Percentiles rank a stretch among this genome's conserved stretches.
These are phyloP conservation scores for Dasyornis broadbenti DNA, from an alignment of 2,113 vertebrate species.

Conservation along the genomic window DNA sequence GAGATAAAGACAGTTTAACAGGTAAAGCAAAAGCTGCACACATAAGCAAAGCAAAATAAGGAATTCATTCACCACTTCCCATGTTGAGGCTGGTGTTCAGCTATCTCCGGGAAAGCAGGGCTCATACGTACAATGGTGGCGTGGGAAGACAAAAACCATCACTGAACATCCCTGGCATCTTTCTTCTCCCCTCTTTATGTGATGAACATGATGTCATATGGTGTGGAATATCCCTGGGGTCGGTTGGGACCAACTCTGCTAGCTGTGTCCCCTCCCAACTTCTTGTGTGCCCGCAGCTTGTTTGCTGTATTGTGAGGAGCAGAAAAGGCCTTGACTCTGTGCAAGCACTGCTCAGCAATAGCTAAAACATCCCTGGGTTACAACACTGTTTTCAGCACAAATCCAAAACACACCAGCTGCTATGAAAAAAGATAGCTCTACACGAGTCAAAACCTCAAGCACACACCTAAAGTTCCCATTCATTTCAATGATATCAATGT, in stretches of 20 bases:
- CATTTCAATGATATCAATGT: background rate
- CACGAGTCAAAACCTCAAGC: background rate
- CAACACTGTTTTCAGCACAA: background rate
- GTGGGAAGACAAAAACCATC: background rate
- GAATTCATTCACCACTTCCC: background rate
- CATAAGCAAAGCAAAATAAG: background rate
- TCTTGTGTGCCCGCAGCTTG: background rate
- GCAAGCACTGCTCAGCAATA: background rate
- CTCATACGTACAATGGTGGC: fast-evolving
- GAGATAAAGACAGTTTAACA: background rate
- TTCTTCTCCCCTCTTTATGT: background rate
- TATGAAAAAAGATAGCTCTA: background rate
- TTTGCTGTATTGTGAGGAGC: background rate
- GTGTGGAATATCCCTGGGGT: background rate
- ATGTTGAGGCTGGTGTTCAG: background rate
- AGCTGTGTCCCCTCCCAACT: background rate
- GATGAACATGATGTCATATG: background rate
- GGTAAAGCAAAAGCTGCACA: background rate
- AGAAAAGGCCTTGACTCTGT: background rate
- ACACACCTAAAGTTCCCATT: background rate
- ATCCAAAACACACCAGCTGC: background rate
- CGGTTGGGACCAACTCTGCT: background rate
- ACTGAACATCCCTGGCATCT: background rate
- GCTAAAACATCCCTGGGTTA: background rate
- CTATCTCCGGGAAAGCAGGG: background rate